Evolutionary conservation across 2,797 vertebrate species (phyloP).

Genomic region (Platyrinchus mystaceus): DNA sequence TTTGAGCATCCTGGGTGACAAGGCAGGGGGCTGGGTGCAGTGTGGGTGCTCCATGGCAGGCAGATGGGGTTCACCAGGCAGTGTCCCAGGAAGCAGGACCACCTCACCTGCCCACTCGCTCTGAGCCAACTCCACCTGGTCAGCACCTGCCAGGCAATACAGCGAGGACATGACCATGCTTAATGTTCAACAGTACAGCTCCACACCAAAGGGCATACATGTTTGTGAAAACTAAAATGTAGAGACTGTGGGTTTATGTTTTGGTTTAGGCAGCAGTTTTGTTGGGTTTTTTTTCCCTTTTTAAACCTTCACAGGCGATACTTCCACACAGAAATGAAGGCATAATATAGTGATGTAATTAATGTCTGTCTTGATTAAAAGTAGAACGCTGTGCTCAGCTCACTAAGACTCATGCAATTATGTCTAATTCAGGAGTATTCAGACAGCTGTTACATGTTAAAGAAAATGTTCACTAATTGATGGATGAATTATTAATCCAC

Average conservation of each 20-base stretch:
- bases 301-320: background rate
- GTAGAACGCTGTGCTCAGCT: background rate
- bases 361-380: slow-evolving; percentile 46
- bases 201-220: background rate
- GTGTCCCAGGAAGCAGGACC: background rate
- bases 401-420: slow-evolving; percentile 24
- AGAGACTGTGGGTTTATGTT: fast-evolving
- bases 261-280: background rate
- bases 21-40: background rate
- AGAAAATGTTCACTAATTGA: slow-evolving; percentile 32
- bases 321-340: background rate
- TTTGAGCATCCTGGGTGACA: background rate
- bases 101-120: background rate
- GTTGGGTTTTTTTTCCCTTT: background rate
- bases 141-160: background rate
- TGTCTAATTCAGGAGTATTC: slow-evolving; percentile 28
- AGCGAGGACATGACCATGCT: background rate
- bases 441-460: slow-evolving; percentile 33
- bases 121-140: background rate
- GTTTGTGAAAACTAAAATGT: background rate
- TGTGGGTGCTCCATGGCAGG: background rate
- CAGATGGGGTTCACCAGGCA: background rate
- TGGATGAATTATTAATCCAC: slow-evolving; percentile 23
- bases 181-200: background rate
- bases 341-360: background rate